Evolutionary conservation across 2,113 vertebrate species (phyloP), one percentile per base, ranked within the genome.

Genomic region (Megaceryle maxima): DNA sequence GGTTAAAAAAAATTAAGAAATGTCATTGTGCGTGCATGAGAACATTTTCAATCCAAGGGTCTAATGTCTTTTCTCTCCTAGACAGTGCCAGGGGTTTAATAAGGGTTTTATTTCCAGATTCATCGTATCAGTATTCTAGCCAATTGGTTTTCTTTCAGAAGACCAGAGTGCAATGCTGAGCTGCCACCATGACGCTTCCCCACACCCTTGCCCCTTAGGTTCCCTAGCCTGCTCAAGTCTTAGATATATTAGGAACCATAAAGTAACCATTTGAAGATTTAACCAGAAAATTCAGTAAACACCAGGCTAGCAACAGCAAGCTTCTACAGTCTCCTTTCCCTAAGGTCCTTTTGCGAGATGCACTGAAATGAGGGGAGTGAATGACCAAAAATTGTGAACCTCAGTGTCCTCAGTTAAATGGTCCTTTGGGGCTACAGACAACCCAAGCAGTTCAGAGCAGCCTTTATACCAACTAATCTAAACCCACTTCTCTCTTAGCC

Each of bases 1-100:
- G 41, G 6, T 48, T 69, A 84, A 94, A 89, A 88, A 56, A 92
- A 92, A 91, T 83, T 86, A 35, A 37, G 72, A 48, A 80, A 57
- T 84, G 4, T 84, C 73, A 68, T 18, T 84, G 24, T 69, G 29
- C 10, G 25, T 48, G 25, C 7, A 31, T 11, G 12, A 67, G 13
- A 3, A 18, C 15, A 78, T 87, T 92, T 90, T 92, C 18, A 50
- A 1, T 41, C 25, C 21, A 24, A 48, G 64, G 20, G 13, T 64
- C 46, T 77, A 59, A 83, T 39, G 19, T 78, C 21, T 90, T 63
- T 72, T 59, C 26, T 63, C 21, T 20, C 28, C 19, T 87, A 63
- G 37, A 31, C 37, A 39, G n/a, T 62, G 51, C 67, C 33, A 66
- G 20, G 17, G 10, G 24, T 35, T 95, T 79, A 51, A 73, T 33